These are phyloP conservation scores for Tenthredo distinguenda DNA, from an alignment of 2,888 invertebrate genomes.

Conservation along the genomic window DNA sequence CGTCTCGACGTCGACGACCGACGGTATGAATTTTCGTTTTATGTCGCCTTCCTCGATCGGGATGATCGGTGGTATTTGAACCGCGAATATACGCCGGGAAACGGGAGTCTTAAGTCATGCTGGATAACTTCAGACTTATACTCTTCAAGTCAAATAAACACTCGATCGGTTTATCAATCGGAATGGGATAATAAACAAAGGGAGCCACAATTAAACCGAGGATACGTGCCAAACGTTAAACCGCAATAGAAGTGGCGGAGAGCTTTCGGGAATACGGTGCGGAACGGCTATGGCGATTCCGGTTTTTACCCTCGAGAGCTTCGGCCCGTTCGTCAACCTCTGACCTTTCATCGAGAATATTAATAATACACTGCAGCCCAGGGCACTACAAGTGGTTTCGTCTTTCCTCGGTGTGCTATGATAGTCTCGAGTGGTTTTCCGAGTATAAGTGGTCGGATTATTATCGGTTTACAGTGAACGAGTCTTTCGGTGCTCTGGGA, in stretches of 20 bases:
- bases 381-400: constrained; percentile 18
- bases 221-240: background rate
- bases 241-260: background rate
- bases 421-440: constrained; percentile 12
- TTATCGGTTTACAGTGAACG: background rate
- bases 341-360: constrained; percentile 1
- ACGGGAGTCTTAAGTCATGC: background rate
- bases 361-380: background rate
- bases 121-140: background rate
- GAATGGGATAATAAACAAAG: constrained; percentile 17
- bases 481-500: background rate
- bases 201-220: background rate
- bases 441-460: constrained; percentile 16
- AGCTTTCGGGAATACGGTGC: background rate
- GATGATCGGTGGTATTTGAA: background rate
- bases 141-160: background rate
- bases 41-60: background rate
- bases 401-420: constrained; percentile 15
- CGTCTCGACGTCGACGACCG: constrained; percentile 53
- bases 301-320: background rate
- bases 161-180: constrained; percentile 14
- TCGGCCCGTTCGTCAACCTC: background rate
- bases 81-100: background rate
- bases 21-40: background rate
- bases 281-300: background rate